Evolutionary conservation across 2,113 vertebrate genomes (phyloP), one percentile per base, ranked within the genome.

Genomic region (Menidia beryllina): DNA sequence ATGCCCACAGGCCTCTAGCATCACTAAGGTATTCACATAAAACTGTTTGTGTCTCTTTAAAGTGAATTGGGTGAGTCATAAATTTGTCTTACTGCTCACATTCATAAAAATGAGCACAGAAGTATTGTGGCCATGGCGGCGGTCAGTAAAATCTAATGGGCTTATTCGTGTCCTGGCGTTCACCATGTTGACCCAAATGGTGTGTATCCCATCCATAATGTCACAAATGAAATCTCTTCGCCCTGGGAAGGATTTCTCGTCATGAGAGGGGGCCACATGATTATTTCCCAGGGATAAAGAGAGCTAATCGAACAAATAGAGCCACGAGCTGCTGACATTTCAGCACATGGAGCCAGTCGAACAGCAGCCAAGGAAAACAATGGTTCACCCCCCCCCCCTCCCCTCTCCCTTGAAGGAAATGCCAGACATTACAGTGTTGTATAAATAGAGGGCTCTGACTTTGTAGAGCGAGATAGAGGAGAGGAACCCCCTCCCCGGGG

Each of bases 371-470:
- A 86, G 75, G 58, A 88, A 92, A 93, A 94, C 93, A 94, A 94
- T 93, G 75, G 87, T 76, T 81, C 64, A 25, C 24, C 39, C 64
- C 57, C 62, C 54, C 70, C 80, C 79, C 80, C 24, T 36, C 64
- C 57, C 62, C 54, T 69, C 80, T 77, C 80, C 79, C 61, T 69
- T 51, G 52, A 80, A 93, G 93, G 93, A 94, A 94, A 94, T 94
- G 85, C 93, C 92, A 86, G 88, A 92, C 91, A 88, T 93, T 91
- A 91, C 89, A 79, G 69, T 7, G 69, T 54, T 69, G 66, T 93
- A 93, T 89, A 91, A 93, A 93, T 94, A 93, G 93, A 86, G 83
- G 39, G 72, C 56, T 81, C 47, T 83, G 84, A 86, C 88, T 92
- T 89, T 90, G 81, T 83, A 80, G 74, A 77, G 56, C 21, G 3